Percentiles rank a stretch among this genome's conserved stretches.
These are phyloP conservation scores for Campylomormyrus numenius DNA, from an alignment of 2,113 vertebrate species.

Conservation along the genomic window DNA sequence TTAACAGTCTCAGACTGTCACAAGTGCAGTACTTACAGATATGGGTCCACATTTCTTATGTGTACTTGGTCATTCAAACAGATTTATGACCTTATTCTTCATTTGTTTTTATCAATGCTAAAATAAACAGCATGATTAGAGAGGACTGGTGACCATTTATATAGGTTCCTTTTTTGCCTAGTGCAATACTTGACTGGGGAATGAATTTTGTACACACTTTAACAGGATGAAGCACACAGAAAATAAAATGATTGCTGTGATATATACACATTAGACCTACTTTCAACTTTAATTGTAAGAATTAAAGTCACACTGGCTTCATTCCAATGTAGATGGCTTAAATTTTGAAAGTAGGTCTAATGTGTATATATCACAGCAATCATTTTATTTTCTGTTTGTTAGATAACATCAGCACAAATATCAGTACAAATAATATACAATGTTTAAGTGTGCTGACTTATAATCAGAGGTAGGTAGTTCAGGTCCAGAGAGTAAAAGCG, in stretches of 20 bases:
- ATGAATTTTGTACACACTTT: background rate
- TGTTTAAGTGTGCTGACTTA: background rate
- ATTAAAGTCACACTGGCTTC: background rate
- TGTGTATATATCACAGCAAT: background rate
- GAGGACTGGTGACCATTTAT: background rate
- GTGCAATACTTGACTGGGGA: background rate
- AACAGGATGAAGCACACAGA: background rate
- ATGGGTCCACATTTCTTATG: background rate
- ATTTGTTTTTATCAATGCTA: background rate
- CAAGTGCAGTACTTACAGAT: background rate
- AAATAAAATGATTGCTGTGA: too few relatives aligned
- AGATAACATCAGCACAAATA: background rate
- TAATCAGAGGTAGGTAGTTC: background rate
- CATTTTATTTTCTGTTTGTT: background rate
- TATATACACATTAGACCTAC: too few relatives aligned
- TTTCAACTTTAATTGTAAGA: too few relatives aligned
- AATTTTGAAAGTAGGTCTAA: background rate
- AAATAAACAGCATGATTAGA: background rate
- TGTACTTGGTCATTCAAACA: background rate
- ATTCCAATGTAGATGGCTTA: background rate
- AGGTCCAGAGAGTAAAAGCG: background rate
- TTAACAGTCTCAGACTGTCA: background rate
- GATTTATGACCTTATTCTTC: background rate
- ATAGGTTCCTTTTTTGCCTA: background rate
- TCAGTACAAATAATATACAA: background rate